Evolutionary conservation across 2,797 vertebrate species (phyloP).

Genomic region (Xiphorhynchus erythropygius): DNA sequence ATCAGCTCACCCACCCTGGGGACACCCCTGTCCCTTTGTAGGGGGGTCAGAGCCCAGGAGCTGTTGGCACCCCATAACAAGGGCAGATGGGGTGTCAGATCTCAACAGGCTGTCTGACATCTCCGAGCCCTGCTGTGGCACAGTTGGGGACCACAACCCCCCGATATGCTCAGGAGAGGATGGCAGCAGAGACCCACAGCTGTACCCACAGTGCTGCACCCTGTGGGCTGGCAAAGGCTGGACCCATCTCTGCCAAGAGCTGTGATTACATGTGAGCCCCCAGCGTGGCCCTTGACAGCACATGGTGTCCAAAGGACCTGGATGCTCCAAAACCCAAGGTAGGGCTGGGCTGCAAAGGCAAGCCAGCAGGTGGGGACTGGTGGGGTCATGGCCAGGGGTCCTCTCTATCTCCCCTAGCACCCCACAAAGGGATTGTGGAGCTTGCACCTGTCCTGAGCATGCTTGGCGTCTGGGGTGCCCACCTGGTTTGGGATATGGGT

Average conservation of each 20-base stretch:
- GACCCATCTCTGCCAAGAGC: neutral
- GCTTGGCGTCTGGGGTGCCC: neutral
- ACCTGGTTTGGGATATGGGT: neutral
- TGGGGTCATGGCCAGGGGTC: neutral
- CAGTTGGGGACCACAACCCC: neutral
- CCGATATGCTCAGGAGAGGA: rapidly evolving
- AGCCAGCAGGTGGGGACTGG: neutral
- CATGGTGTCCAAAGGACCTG: rapidly evolving
- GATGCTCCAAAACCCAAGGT: neutral
- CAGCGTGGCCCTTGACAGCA: neutral
- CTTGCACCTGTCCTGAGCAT: rapidly evolving
- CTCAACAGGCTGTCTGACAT: rapidly evolving
- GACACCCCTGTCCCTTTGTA: neutral
- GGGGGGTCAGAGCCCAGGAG: neutral
- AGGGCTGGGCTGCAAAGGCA: neutral
- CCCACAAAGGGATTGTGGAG: neutral
- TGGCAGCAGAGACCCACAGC: no score
- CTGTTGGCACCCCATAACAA: rapidly evolving
- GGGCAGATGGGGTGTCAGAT: neutral
- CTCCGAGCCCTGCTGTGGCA: rapidly evolving
- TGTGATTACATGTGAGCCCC: neutral
- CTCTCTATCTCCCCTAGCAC: neutral
- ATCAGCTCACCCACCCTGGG: rapidly evolving
- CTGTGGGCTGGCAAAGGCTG: neutral
- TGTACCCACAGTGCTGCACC: rapidly evolving